Evolutionary conservation across 1,140 invertebrate genomes (phyloP).

Genomic region (Euschistus heros): DNA sequence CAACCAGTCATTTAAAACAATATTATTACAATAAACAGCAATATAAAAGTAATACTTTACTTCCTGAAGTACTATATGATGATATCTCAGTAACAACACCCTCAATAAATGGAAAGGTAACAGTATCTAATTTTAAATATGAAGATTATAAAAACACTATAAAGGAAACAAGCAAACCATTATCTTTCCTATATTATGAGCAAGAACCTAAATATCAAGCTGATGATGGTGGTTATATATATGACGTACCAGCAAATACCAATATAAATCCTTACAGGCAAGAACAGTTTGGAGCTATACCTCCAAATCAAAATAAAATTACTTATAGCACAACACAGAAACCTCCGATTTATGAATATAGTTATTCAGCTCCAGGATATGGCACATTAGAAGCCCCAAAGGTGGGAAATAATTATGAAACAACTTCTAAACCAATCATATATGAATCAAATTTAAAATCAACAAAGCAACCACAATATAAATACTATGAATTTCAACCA

Average conservation of each 20-base stretch:
- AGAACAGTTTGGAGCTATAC: not conserved
- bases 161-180: conserved; percentile 4
- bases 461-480: conserved; percentile 17
- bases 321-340: conserved; percentile 14
- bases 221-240: not conserved
- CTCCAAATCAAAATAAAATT: not conserved
- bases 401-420: conserved; percentile 21
- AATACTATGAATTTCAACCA: conserved; percentile 21
- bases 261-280: not conserved
- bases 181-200: not conserved
- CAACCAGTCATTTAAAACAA: not conserved
- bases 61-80: conserved; percentile 10
- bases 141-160: conserved; percentile 3
- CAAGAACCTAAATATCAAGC: conserved; percentile 12
- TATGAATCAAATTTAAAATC: conserved; percentile 18
- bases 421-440: conserved; percentile 19
- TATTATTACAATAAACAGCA: not conserved
- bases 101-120: not conserved
- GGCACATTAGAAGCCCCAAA: conserved; percentile 27
- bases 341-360: conserved; percentile 32
- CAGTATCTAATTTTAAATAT: not conserved
- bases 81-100: conserved; percentile 19
- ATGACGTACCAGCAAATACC: not conserved
- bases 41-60: conserved; percentile 20
- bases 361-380: conserved; percentile 31